Percentiles rank a stretch among this genome's conserved stretches.
phyloP scores from a whole-genome alignment of 2,888 invertebrate genomes.

The Epistrophe grossulariae region DNA sequence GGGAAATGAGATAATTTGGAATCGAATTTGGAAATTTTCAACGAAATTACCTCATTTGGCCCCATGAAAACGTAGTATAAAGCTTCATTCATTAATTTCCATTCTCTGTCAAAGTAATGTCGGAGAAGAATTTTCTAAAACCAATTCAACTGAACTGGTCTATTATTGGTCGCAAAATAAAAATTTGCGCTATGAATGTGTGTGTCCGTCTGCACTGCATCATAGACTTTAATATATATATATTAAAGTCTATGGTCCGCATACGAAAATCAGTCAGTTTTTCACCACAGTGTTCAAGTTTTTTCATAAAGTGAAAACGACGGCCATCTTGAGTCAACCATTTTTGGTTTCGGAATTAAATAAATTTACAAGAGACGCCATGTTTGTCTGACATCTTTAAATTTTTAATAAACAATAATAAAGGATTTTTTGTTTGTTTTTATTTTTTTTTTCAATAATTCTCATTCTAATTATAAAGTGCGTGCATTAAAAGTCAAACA shows the following conservation, averaged over 20 bases:
- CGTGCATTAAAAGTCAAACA: background rate
- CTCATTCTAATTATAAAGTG: constrained; percentile 24
- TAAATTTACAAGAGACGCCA: constrained; percentile 85
- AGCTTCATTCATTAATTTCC: too few species aligned
- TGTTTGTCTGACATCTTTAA: constrained; percentile 90
- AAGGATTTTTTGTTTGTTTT: constrained; percentile 85
- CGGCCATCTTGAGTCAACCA: constrained; percentile 85
- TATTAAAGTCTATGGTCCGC: too few species aligned
- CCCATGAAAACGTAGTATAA: too few species aligned
- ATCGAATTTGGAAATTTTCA: too few species aligned
- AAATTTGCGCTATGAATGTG: background rate
- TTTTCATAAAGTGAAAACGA: constrained; percentile 31
- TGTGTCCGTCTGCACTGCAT: background rate
- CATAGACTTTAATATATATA: too few species aligned
- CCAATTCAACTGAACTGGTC: background rate
- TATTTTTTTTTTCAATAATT: constrained; percentile 73
- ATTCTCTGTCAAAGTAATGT: too few species aligned
- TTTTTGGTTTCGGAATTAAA: constrained; percentile 84
- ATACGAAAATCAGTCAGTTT: background rate
- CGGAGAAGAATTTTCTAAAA: too few species aligned
- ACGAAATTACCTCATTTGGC: too few species aligned
- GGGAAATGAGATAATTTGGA: too few species aligned
- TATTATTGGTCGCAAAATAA: too few species aligned
- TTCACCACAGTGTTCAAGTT: constrained; percentile 13
- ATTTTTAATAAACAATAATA: constrained; percentile 86